These are phyloP conservation scores for Enteromius thamalakanensis DNA, from an alignment of 2,797 vertebrate genomes.

Conservation along the genomic window DNA sequence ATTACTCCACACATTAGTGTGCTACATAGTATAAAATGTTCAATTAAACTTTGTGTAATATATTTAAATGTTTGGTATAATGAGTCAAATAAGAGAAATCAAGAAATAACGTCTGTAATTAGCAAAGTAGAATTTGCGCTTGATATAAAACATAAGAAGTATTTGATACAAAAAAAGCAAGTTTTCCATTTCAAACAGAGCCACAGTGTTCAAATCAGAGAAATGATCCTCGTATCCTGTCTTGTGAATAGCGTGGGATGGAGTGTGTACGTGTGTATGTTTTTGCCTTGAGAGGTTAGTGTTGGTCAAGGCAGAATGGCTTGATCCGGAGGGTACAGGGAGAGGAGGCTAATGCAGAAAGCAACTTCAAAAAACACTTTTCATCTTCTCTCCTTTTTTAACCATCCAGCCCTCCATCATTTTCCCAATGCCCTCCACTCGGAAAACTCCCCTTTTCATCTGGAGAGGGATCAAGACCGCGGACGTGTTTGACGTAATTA, in stretches of 20 bases:
- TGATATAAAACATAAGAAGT: neutral
- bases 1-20: too few relatives aligned
- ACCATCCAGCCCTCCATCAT: conserved; percentile 38
- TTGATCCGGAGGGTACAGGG: conserved; percentile 71
- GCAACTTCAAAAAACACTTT: conserved; percentile 78
- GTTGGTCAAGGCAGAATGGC: conserved; percentile 71
- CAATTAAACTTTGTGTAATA: neutral
- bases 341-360: conserved; percentile 69
- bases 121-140: neutral
- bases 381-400: conserved; percentile 68
- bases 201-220: neutral
- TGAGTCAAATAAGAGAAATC: neutral
- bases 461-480: conserved; percentile 63
- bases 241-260: neutral
- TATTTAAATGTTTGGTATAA: neutral
- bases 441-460: conserved; percentile 70
- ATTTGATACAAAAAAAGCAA: neutral
- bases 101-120: neutral
- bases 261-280: conserved; percentile 34
- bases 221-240: neutral
- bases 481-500: conserved; percentile 71
- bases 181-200: neutral
- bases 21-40: neutral
- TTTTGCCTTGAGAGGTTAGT: conserved; percentile 46
- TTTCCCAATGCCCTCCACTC: conserved; percentile 48